Evolutionary conservation across 2,797 vertebrate species (phyloP), one percentile per base, ranked within the genome.

Genomic region (Muscicapa comitata): DNA sequence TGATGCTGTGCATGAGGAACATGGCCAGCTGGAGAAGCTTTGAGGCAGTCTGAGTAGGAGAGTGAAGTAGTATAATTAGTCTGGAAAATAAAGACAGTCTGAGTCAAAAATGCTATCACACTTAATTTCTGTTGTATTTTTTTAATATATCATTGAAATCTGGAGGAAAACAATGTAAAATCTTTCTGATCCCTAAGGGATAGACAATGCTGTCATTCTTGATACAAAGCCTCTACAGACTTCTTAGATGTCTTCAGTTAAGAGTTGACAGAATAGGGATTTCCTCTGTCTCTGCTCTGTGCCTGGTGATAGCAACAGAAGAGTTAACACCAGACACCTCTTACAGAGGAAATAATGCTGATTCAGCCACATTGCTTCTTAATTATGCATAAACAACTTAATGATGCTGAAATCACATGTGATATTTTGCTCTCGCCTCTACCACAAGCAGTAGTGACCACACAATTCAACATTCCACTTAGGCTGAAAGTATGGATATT

Each of bases 11-110:
- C 21, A 21, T 54, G 63, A 88, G 79, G 55, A 95, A 63, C 35
- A 23, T 35, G 85, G 40, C 59, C 85, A 93, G 77, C 77, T 95
- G 81, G 57, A 93, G 77, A 86, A 86, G 57, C 19, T 95, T 67
- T 58, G 85, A 91, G 79, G 47, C 53, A 90, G 26, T 59, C 47
- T 53, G 15, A 47, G 23, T 33, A 82, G 61, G 78, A 86, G 31
- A 94, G 13, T 62, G 62, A 66, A 65, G 35, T 10, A 58, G 42
- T 35, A 45, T 68, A 91, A 93, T 93, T 58, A 83, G 68, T 17
- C 38, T 83, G 75, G 61, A 80, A 89, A 90, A 90, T 70, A 89
- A 76, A 94, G 59, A 65, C 54, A 51, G 17, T 63, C 26, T 83
- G 68, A 91, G 57, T 77, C 28, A 88, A 93, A 91, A 83, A 55